Evolutionary conservation across 2,113 vertebrate species (phyloP), one percentile per base, ranked within the genome.

Genomic region (Crotalus viridis): DNA sequence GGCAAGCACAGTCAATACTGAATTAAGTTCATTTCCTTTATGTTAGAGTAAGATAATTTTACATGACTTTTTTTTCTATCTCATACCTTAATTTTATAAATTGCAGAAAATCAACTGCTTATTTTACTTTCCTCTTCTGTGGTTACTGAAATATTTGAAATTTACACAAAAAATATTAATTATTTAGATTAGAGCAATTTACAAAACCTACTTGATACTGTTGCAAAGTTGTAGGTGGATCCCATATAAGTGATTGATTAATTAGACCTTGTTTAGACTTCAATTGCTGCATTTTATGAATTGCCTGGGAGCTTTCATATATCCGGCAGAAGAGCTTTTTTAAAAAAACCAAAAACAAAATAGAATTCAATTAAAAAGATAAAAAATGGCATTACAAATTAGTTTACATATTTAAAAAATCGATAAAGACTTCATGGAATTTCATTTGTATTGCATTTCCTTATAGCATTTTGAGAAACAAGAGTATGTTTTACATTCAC

Each of bases 311-410:
- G 95, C 99, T 98, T 95, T 99, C 99, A 95, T 98, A 98, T 96
- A 99, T 96, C 94, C 98, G 97, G 94, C 97, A 98, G 94, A 99
- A 98, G 81, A 99, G 94, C 99, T 99, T 97, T 51, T 46, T 48
- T 91, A 54, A 95, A 96, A 19, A 39, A 39, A 39, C 39, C 93
- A 33, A 96, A 7, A 43, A 33, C 51, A 96, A 92, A 93, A 95
- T 43, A 94, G 0, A 46, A 93, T 10, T 10, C 88, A 13, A 91
- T 92, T 59, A 92, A 90, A 85, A 90, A 96, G 10, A 55, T 21
- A n/a, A 0, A 93, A 55, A 85, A 54, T 92, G 52, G 87, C 92
- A 90, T 1, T 7, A 48, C 69, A 92, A 9, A 21, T 46, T 92
- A 89, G 4, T n/a, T 61, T 43, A 81, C 55, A 61, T 89, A 33